Conservation (phyloP, 2,797 vertebrate species). For the Coregonus suidteri region DNA sequence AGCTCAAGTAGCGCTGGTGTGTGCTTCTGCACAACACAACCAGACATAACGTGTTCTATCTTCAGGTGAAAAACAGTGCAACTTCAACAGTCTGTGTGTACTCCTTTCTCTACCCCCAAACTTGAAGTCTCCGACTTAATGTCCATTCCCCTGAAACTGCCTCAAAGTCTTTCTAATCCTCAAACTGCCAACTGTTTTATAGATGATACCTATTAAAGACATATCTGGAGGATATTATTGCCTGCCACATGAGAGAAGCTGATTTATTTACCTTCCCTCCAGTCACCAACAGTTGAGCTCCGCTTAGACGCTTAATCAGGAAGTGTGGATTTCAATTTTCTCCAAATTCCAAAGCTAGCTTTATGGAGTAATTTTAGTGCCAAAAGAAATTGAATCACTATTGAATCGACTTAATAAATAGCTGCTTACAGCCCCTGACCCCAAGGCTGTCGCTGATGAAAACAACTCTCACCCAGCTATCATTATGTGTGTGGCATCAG, state of each 20-base stretch:
- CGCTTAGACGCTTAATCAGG: conserved; percentile 49
- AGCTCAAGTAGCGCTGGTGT: background rate
- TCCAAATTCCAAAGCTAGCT: conserved; percentile 51
- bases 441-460: conserved; percentile 63
- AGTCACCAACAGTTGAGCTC: conserved; percentile 62
- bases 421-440: conserved; percentile 63
- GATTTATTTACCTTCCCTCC: conserved; percentile 46
- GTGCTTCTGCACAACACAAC: background rate
- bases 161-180: conserved; percentile 23
- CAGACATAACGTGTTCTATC: background rate
- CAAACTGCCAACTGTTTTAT: conserved; percentile 30
- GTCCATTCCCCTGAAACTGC: background rate
- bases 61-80: background rate
- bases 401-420: conserved; percentile 70
- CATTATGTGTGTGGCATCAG: conserved; percentile 54
- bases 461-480: conserved; percentile 63
- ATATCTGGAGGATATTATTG: conserved; percentile 51
- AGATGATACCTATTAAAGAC: conserved; percentile 42
- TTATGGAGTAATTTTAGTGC: background rate
- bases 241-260: conserved; percentile 45
- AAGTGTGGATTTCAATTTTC: conserved; percentile 38
- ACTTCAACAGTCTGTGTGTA: background rate
- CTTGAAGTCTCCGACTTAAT: background rate
- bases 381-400: conserved; percentile 20
- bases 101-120: background rate